Percentiles rank a stretch among this genome's conserved stretches.
Conservation (phyloP, 2,113 vertebrate species). For the Felis catus region F.catus_Fca126_mat1.0 CM031413.1:120088501-120089000, state of each 20-base stretch:
- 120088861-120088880: neutral
- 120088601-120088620: no score
- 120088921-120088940: neutral
- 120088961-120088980: neutral
- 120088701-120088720: neutral
- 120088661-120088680: neutral
- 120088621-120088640: neutral
- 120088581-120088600: no score
- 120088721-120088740: neutral
- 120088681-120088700: constrained; percentile 17
- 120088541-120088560: no score
- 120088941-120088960: neutral
- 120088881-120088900: neutral
- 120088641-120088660: neutral
- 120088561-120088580: no score
- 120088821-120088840: neutral
- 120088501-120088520: no score
- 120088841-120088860: neutral
- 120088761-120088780: neutral
- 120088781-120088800: neutral
- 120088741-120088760: neutral
- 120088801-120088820: neutral
- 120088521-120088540: no score
- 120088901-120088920: neutral
- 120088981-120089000: neutral